A percentile compares a stretch with the other conserved stretches of the same genome.
These are phyloP conservation scores for Caenorhabditis sp. DNA, from an alignment of 2,888 invertebrate genomes.

Conservation along the genomic window DNA sequence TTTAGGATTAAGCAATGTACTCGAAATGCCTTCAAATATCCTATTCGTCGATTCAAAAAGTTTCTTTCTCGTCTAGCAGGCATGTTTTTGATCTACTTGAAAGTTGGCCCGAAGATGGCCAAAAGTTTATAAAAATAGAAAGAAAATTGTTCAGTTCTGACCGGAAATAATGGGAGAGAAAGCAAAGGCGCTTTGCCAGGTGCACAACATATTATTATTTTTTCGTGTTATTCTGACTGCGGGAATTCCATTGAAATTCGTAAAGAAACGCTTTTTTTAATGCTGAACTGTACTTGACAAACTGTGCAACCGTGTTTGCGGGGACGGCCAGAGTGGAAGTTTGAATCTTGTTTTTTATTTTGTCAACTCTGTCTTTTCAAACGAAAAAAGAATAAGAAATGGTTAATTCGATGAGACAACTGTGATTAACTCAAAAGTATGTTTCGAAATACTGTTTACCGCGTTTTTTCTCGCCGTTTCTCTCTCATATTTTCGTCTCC, in stretches of 20 bases:
- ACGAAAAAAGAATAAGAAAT: not conserved
- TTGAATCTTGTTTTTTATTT: too few relatives aligned
- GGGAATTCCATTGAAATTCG: too few relatives aligned
- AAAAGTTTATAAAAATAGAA: not conserved
- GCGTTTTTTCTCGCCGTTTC: not conserved
- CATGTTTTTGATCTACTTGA: constrained; percentile 30
- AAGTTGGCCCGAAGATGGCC: not conserved
- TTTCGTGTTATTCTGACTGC: too few relatives aligned
- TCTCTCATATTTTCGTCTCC: not conserved
- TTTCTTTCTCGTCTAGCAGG: constrained; percentile 10
- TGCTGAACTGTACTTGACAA: not conserved
- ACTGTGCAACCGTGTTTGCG: constrained; percentile 6
- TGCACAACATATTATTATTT: constrained; percentile 15
- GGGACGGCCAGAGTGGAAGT: too few relatives aligned
- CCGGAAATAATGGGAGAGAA: constrained; percentile 23
- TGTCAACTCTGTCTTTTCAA: not conserved
- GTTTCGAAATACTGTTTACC: constrained; percentile 1
- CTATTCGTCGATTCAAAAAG: constrained; percentile 14
- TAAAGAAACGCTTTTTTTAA: not conserved
- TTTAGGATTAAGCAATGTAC: constrained; percentile 29
- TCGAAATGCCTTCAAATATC: constrained; percentile 12
- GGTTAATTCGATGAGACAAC: not conserved
- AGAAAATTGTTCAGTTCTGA: constrained; percentile 34
- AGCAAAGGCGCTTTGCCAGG: not conserved
- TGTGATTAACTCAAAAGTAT: not conserved